These are phyloP conservation scores for Kradibia gibbosae DNA, from an alignment of 1,140 invertebrate species.

Conservation along the genomic window DNA sequence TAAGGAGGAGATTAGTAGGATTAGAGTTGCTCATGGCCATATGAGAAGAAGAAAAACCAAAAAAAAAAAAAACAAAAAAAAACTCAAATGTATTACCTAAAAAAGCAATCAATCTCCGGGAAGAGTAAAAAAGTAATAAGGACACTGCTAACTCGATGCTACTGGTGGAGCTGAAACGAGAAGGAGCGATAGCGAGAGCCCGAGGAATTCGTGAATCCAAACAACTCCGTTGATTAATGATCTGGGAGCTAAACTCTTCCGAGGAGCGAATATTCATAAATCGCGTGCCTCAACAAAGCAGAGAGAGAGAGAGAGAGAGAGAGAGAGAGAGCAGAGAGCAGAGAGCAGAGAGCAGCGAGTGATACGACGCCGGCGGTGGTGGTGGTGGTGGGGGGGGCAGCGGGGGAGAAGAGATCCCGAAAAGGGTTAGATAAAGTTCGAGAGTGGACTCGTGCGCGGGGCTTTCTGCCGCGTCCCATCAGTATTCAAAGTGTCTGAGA, in stretches of 20 bases:
- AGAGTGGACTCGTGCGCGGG: constrained; percentile 47
- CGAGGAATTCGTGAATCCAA: constrained; percentile 22
- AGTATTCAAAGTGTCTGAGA: constrained; percentile 71
- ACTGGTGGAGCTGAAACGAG: neutral
- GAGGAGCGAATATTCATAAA: constrained; percentile 62
- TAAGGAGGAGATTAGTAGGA: too few relatives aligned
- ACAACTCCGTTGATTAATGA: constrained; percentile 25
- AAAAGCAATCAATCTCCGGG: too few relatives aligned
- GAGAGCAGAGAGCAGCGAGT: too few relatives aligned
- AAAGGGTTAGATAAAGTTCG: constrained; percentile 11
- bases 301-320: neutral
- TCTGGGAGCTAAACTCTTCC: constrained; percentile 15
- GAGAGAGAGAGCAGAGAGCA: neutral
- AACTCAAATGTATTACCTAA: too few relatives aligned
- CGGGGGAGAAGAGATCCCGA: neutral
- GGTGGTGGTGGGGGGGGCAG: too few relatives aligned
- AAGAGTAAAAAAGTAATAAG: too few relatives aligned
- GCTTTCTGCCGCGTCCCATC: constrained; percentile 61
- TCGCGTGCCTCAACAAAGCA: constrained; percentile 64
- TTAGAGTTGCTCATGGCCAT: too few relatives aligned
- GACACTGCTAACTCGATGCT: too few relatives aligned
- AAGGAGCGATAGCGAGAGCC: neutral
- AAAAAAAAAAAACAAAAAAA: too few relatives aligned
- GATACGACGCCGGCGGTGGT: too few relatives aligned
- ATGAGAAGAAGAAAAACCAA: too few relatives aligned